These are phyloP conservation scores for Drosophila persimilis DNA, from an alignment of 1,140 invertebrate species.

Conservation along the genomic window DNA sequence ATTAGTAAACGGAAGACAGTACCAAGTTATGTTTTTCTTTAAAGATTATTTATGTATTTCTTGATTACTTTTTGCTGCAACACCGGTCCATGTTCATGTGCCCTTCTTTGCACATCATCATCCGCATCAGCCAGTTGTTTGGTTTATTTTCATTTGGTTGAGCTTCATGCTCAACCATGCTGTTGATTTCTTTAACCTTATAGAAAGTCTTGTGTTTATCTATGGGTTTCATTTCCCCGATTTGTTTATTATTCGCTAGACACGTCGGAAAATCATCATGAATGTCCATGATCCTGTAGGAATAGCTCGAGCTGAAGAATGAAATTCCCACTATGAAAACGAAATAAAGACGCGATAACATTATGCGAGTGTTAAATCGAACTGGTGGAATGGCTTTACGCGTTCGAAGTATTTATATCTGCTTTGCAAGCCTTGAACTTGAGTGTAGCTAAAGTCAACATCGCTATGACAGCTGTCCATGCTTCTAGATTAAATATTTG, in stretches of 20 bases:
- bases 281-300: constrained; percentile 29
- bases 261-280: constrained; percentile 17
- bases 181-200: constrained; percentile 9
- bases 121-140: constrained; percentile 36
- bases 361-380: constrained; percentile 20
- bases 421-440: constrained; percentile 52
- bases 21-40: too few relatives aligned
- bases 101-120: too few relatives aligned
- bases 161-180: background rate
- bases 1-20: too few relatives aligned
- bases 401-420: constrained; percentile 37
- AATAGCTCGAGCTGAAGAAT: constrained; percentile 6
- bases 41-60: too few relatives aligned
- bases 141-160: constrained; percentile 3
- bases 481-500: constrained; percentile 33
- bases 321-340: constrained; percentile 5
- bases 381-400: constrained; percentile 25
- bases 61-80: too few relatives aligned
- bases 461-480: constrained; percentile 42
- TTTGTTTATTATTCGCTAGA: constrained; percentile 7
- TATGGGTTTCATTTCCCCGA: background rate
- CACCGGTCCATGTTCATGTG: too few relatives aligned
- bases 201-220: constrained; percentile 29
- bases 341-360: constrained; percentile 27
- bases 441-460: constrained; percentile 20